Evolutionary conservation across 2,797 vertebrate species (phyloP).

Genomic region (Ispidina picta): DNA sequence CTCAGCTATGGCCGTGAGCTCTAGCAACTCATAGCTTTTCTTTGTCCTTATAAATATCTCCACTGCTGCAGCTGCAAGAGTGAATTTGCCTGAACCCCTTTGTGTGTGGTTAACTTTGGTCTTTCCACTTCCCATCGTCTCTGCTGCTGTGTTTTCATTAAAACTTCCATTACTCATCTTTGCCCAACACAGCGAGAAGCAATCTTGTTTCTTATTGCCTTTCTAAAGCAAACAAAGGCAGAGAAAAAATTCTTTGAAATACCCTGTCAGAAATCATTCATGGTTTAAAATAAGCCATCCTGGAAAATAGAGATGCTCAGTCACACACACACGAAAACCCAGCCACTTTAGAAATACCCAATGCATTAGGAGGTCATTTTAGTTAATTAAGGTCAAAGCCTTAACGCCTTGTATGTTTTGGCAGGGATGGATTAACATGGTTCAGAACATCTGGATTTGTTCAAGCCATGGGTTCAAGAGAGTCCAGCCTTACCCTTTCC

Average conservation of each 20-base stretch:
- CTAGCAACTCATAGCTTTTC: background rate
- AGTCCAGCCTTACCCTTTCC: background rate
- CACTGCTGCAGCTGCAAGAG: background rate
- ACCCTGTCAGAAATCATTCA: background rate
- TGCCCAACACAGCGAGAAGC: background rate
- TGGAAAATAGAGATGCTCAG: slow-evolving; percentile 5
- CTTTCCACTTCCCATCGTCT: slow-evolving; percentile 7
- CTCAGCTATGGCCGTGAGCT: background rate
- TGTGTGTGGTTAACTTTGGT: slow-evolving; percentile 10
- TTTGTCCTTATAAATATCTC: background rate
- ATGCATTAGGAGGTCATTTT: background rate
- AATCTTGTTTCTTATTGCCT: slow-evolving; percentile 43
- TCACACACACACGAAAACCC: background rate
- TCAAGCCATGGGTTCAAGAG: background rate
- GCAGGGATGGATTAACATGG: background rate
- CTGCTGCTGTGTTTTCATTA: slow-evolving; percentile 47
- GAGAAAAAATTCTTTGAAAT: background rate
- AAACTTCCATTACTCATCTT: background rate
- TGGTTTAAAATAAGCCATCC: slow-evolving; percentile 5
- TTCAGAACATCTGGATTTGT: slow-evolving; percentile 32
- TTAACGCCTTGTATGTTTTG: background rate
- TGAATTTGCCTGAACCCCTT: background rate
- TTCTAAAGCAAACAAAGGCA: slow-evolving; percentile 45
- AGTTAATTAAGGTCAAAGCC: slow-evolving; percentile 32
- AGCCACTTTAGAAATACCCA: background rate